Percentiles rank a stretch among this genome's conserved stretches.
Evolutionary conservation across 2,888 invertebrate genomes (phyloP).

Genomic region (Buathra laborator): DNA sequence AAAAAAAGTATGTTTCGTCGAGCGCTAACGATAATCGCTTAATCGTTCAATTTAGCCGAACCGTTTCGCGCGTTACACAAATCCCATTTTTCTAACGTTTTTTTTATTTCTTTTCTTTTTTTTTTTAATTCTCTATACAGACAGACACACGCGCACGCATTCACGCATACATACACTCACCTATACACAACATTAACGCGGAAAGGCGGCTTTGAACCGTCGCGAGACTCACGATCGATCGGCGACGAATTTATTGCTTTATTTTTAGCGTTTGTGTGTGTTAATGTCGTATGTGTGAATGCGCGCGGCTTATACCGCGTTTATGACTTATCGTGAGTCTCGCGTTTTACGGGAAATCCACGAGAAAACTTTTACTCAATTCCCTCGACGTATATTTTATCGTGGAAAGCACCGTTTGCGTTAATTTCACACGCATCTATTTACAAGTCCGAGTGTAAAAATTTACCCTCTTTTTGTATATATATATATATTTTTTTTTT

Average conservation of each 20-base stretch:
- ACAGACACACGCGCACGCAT: slow-evolving; percentile 35
- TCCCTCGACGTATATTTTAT: not conserved
- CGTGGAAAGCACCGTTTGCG: slow-evolving; percentile 41
- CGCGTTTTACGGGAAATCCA: slow-evolving; percentile 7
- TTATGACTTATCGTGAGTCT: slow-evolving; percentile 42
- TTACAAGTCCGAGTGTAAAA: slow-evolving; percentile 61
- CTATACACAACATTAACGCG: slow-evolving; percentile 54
- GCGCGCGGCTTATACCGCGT: not conserved
- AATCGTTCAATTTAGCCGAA: slow-evolving; percentile 3
- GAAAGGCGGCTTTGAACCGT: slow-evolving; percentile 28
- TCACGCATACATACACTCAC: slow-evolving; percentile 8
- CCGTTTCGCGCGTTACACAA: slow-evolving; percentile 51
- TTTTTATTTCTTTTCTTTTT: slow-evolving; percentile 5
- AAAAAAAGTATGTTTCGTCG: slow-evolving; percentile 42
- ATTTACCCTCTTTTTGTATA: slow-evolving; percentile 17
- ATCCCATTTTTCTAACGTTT: slow-evolving; percentile 25
- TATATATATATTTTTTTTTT: not conserved
- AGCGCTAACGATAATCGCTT: slow-evolving; percentile 22
- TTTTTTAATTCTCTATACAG: slow-evolving; percentile 51
- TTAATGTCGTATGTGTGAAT: not conserved
- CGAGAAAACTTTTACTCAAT: slow-evolving; percentile 23
- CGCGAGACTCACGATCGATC: slow-evolving; percentile 48
- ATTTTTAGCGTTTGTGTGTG: not conserved
- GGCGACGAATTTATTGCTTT: slow-evolving; percentile 23
- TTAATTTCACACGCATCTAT: slow-evolving; percentile 37